phyloP scores from a whole-genome alignment of 2,888 invertebrate genomes.

The Nomada ruficornis region DNA sequence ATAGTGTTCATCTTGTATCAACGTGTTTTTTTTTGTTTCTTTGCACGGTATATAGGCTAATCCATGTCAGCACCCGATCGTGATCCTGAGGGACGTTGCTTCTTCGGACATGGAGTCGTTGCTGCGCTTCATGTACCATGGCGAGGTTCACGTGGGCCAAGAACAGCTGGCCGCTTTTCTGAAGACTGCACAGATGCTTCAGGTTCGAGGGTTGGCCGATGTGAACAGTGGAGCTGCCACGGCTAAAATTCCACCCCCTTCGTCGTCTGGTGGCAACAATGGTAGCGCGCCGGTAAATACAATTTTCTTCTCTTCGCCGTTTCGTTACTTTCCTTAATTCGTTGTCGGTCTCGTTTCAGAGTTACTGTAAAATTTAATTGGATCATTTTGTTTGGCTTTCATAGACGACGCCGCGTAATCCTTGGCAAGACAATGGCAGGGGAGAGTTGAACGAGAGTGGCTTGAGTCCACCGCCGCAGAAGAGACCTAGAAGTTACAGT shows the following conservation, averaged over 20 bases:
- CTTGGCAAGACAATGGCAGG: constrained; percentile 88
- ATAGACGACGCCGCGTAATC: constrained; percentile 87
- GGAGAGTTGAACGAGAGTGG: constrained; percentile 85
- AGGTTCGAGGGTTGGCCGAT: constrained; percentile 94
- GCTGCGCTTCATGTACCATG: constrained; percentile 96
- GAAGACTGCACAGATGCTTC: constrained; percentile 94
- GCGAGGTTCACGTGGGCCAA: constrained; percentile 95
- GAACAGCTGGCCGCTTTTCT: constrained; percentile 94
- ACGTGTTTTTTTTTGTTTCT: background rate
- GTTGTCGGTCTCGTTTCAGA: no score
- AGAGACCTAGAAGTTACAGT: constrained; percentile 82
- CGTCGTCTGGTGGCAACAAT: constrained; percentile 85
- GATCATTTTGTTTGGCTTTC: constrained; percentile 7
- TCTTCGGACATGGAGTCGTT: constrained; percentile 94
- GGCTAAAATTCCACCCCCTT: constrained; percentile 77
- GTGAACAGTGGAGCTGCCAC: constrained; percentile 86
- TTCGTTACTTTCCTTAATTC: background rate
- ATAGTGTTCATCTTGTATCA: background rate
- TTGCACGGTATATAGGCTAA: constrained; percentile 87
- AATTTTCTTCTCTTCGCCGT: background rate
- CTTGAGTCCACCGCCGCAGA: constrained; percentile 86
- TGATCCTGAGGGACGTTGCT: constrained; percentile 93
- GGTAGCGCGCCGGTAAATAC: constrained; percentile 90
- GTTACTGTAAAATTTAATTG: background rate
- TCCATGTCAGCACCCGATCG: constrained; percentile 95